Conservation (phyloP, 2,888 invertebrate species). For the Orthosia incerta region DNA sequence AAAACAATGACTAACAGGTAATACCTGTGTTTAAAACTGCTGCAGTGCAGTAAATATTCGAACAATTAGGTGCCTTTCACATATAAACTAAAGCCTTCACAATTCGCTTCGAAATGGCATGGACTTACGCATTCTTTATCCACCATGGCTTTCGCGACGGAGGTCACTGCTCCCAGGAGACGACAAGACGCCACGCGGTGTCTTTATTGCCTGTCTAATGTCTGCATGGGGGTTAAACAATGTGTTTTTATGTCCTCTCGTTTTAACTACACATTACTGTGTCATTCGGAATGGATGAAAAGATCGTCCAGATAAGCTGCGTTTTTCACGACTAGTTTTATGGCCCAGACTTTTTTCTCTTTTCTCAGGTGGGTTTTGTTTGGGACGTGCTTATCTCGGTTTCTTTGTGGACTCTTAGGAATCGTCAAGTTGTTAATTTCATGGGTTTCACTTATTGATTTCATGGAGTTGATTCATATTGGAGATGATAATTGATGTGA, state of each 20-base stretch:
- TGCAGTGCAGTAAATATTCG: conserved; percentile 5
- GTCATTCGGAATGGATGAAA: conserved; percentile 31
- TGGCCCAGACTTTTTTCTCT: conserved; percentile 20
- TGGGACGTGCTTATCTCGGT: not conserved
- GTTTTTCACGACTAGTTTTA: conserved; percentile 38
- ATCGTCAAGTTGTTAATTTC: conserved; percentile 16
- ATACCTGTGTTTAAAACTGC: conserved; percentile 4
- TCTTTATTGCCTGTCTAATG: conserved; percentile 67
- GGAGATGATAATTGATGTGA: not conserved
- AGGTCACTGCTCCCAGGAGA: conserved; percentile 83
- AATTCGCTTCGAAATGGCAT: conserved; percentile 33
- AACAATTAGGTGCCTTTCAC: conserved; percentile 14
- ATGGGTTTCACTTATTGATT: not conserved
- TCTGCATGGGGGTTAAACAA: conserved; percentile 65
- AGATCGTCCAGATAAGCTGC: conserved; percentile 44
- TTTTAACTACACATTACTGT: conserved; percentile 43
- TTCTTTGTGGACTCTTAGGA: not conserved
- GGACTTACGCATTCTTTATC: conserved; percentile 64
- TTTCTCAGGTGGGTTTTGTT: conserved; percentile 1
- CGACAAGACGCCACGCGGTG: conserved; percentile 75
- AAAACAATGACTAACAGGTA: conserved; percentile 9
- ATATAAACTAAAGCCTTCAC: conserved; percentile 30
- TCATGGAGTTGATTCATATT: conserved; percentile 1
- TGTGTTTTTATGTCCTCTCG: conserved; percentile 56
- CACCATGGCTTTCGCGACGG: conserved; percentile 74